Base-by-base conservation (phyloP, 1,140 invertebrate species). In the Sesamia nonagrioides region DNA sequence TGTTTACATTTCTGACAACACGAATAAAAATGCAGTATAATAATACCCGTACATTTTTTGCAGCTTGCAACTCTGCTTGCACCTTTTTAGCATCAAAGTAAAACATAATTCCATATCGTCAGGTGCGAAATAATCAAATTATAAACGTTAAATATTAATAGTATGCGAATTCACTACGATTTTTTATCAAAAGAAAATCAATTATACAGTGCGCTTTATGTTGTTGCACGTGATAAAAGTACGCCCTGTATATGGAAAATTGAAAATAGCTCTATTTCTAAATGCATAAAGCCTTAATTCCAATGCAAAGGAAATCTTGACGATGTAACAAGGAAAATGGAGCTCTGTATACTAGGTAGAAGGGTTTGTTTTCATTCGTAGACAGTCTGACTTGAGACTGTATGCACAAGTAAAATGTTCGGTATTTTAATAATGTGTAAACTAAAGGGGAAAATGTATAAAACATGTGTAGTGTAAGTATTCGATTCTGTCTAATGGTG, bases 111-210 rank as follows among this genome's bases (percentile, higher is more conserved):
- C 33, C 37, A 40, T 42, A 74, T 45, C 54, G 37, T 58, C 50
- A 54, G 71, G 71, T 74, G 37, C 52, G 71, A 74, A 60, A 74
- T 74, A 74, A 74, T 74, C 54, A 74, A 63, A 52, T 76, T 60
- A 63, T 76, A 42, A 33, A 63, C 35, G 60, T 68, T 40, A 11
- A 69, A 77, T 68, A 77, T 77, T 54, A 56, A 68, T 68, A 21
- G 63, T 27, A 68, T 54, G 50, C 66, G 13, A 69, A 11, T 71
- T 71, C 52, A 52, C 48, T 69, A 48, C 37, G 52, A 69, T 60
- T 81, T 82, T 83, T 82, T 81, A 83, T 80, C 80, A 76, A 83
- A 83, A 80, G 82, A 77, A 86, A 85, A 84, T 86, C 82, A 80
- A 86, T 86, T 85, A 85, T 72, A 77, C 35, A 60, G 77, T 60